Evolutionary conservation across 2,888 invertebrate genomes (phyloP), one percentile per base, ranked within the genome.

Genomic region (Stramonita haemastoma): DNA sequence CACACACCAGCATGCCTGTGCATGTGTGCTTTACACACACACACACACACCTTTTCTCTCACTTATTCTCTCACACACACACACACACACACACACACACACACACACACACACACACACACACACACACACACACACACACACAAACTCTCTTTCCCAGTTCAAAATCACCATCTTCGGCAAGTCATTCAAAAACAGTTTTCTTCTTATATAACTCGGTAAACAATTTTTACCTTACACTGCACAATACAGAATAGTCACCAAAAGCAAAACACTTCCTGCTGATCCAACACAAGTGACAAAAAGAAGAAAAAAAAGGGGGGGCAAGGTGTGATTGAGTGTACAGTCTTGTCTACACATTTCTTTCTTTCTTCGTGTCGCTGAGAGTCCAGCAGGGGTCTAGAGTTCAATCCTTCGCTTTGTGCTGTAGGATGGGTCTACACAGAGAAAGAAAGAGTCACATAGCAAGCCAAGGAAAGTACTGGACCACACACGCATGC

Each of bases 321-420:
- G 46, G 46, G 8, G 46, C 46, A 46, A 46, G 46, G 46, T 46
- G 46, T 46, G 46, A 46, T 2, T 46, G 46, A 46, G 46, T 46
- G 4, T 46, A 46, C 46, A 46, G 46, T 46, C 46, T 46, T 46
- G 46, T 46, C 46, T 46, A 46, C 46, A 46, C 46, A 46, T 46
- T 46, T 46, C 77, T 79, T 81, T 36, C 19, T 36, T 83, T 83
- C 81, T 83, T 83, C 81, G 36, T 46, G 46, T 22, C 11, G 81
- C 29, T 83, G 81, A 13, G 81, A 46, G 26, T 13, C 11, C 29
- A 11, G 36, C 17, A 73, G 73, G 29, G 36, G 46, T 83, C 29
- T 83, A 83, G 26, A 83, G 81, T 83, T 83, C 81, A 83, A 83
- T 83, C 81, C 81, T 83, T 83, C 81, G 81, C 26, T 83, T 83